Evolutionary conservation across 2,888 invertebrate species (phyloP).

Genomic region (Erannis defoliaria): DNA sequence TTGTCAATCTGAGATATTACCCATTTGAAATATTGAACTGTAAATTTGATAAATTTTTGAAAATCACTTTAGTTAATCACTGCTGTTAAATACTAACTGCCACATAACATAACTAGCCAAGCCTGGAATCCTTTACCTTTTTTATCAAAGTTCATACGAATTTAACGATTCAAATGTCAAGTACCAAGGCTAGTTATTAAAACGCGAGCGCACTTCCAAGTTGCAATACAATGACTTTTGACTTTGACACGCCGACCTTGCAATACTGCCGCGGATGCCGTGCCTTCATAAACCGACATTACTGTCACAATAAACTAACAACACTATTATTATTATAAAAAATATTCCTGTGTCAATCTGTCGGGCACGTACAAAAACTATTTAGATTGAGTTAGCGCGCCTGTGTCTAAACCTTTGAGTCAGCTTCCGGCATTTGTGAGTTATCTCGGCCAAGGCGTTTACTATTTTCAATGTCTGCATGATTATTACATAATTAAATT

Average conservation of each 20-base stretch:
- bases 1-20: no score
- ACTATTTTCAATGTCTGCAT: constrained; percentile 8
- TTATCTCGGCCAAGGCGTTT: constrained; percentile 10
- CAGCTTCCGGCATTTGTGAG: constrained; percentile 19
- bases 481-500: constrained; percentile 2
- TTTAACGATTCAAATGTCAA: constrained; percentile 31
- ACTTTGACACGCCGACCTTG: constrained; percentile 35
- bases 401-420: background rate
- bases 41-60: background rate
- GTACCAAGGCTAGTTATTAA: constrained; percentile 33
- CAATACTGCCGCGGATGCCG: constrained; percentile 45
- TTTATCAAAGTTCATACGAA: constrained; percentile 25
- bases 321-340: constrained; percentile 19
- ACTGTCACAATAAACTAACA: constrained; percentile 29
- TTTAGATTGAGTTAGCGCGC: constrained; percentile 27
- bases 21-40: no score
- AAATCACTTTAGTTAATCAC: no score
- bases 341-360: constrained; percentile 13
- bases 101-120: background rate
- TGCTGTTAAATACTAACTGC: no score
- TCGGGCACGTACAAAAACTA: constrained; percentile 28
- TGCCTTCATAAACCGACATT: constrained; percentile 28
- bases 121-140: constrained; percentile 7
- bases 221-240: constrained; percentile 37
- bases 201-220: constrained; percentile 34